These are phyloP conservation scores for Conus ventricosus DNA, from an alignment of 1,140 invertebrate species.

Conservation along the genomic window DNA sequence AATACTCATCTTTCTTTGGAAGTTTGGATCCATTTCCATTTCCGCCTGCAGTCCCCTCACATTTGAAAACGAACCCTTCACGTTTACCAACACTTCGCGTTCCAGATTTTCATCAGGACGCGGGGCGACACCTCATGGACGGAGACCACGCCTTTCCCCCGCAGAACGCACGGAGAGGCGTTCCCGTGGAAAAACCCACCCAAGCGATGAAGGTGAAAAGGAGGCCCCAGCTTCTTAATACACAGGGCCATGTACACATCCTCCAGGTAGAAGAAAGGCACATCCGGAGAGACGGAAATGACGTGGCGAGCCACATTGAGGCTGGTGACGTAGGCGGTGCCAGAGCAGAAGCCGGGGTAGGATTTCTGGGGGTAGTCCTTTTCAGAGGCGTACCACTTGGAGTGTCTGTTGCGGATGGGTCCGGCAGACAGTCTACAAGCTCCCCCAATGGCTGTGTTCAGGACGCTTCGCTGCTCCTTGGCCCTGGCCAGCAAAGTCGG, in stretches of 20 bases:
- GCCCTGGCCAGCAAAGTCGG: conserved; percentile 40
- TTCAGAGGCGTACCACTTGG: conserved; percentile 73
- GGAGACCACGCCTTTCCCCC: conserved; percentile 29
- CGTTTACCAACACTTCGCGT: conserved; percentile 31
- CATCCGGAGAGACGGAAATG: conserved; percentile 58
- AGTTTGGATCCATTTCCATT: no score
- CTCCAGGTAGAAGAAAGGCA: conserved; percentile 72
- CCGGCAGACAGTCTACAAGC: conserved; percentile 27
- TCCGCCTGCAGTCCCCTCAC: no score
- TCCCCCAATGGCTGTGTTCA: conserved; percentile 45
- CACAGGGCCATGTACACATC: conserved; percentile 73
- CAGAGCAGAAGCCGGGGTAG: conserved; percentile 75
- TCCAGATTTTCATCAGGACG: conserved; percentile 36
- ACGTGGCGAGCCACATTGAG: conserved; percentile 66
- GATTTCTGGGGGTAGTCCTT: conserved; percentile 65
- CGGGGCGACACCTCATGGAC: conserved; percentile 36
- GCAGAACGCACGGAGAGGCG: conserved; percentile 35
- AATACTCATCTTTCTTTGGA: no score
- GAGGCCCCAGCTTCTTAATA: conserved; percentile 42
- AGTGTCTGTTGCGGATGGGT: conserved; percentile 61
- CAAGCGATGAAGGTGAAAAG: conserved; percentile 30
- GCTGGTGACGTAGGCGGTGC: conserved; percentile 73
- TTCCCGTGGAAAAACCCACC: conserved; percentile 41
- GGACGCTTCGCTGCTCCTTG: neutral
- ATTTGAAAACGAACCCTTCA: no score